These are phyloP conservation scores for Apis cerana DNA, from an alignment of 1,140 invertebrate species.

Conservation along the genomic window DNA sequence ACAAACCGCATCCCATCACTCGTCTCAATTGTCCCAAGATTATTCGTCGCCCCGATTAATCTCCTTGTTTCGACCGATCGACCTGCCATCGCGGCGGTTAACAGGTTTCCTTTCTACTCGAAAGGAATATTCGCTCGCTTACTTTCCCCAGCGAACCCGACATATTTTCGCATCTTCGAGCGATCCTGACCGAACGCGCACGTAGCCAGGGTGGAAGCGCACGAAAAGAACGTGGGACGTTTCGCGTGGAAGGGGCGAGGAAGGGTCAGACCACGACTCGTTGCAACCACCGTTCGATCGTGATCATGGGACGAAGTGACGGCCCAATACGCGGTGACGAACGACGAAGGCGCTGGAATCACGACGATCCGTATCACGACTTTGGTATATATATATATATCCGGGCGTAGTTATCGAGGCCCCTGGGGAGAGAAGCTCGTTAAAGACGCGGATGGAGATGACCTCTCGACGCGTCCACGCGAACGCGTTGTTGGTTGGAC, in stretches of 20 bases:
- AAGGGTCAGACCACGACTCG: slow-evolving; percentile 19
- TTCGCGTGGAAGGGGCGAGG: slow-evolving; percentile 43
- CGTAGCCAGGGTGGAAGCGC: neutral
- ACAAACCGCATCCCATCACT: too few relatives aligned
- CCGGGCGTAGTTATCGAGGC: neutral
- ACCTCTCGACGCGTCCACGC: slow-evolving; percentile 25
- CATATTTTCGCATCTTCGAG: neutral
- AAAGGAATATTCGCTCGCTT: neutral
- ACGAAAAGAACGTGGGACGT: slow-evolving; percentile 17
- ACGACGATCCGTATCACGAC: slow-evolving; percentile 22
- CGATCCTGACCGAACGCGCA: slow-evolving; percentile 34
- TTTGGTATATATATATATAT: neutral
- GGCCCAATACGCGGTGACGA: slow-evolving; percentile 36
- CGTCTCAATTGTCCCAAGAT: neutral
- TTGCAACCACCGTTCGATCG: slow-evolving; percentile 49
- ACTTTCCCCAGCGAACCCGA: neutral
- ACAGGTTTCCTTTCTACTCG: neutral
- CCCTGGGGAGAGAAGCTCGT: neutral
- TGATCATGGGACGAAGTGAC: slow-evolving; percentile 45
- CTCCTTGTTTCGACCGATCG: too few relatives aligned
- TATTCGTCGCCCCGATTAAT: neutral
- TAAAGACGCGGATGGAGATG: neutral
- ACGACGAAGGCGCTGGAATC: slow-evolving; percentile 30
- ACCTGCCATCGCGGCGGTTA: too few relatives aligned
- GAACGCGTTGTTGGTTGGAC: neutral